Evolutionary conservation across 1,140 invertebrate species (phyloP).

Genomic region (Periplaneta americana): DNA sequence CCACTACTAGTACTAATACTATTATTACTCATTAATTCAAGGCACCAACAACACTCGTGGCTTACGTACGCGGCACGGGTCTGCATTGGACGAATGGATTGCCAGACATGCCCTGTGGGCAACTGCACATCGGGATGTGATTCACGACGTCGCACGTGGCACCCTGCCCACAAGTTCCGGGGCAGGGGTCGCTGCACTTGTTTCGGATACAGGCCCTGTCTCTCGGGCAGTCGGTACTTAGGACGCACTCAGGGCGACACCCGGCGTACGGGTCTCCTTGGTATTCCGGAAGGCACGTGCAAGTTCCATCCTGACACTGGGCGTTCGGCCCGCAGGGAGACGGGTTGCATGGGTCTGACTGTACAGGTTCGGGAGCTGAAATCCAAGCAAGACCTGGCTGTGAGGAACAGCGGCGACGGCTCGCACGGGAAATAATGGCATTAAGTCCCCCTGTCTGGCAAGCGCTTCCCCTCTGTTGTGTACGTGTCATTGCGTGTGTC

Average conservation of each 20-base stretch:
- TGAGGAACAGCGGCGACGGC: not conserved
- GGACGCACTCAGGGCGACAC: constrained; percentile 64
- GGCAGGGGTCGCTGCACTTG: constrained; percentile 66
- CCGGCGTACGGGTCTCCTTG: constrained; percentile 68
- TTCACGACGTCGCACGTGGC: constrained; percentile 67
- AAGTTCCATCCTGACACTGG: constrained; percentile 47
- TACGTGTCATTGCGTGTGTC: not conserved
- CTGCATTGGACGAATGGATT: constrained; percentile 62
- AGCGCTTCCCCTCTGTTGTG: not conserved
- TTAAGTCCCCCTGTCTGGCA: not conserved
- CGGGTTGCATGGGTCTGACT: constrained; percentile 28
- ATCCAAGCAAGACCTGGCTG: constrained; percentile 9
- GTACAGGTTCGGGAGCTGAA: constrained; percentile 22
- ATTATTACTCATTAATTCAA: not conserved
- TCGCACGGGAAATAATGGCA: not conserved
- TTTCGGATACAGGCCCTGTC: constrained; percentile 60
- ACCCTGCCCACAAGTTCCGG: constrained; percentile 64
- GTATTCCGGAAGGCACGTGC: constrained; percentile 64
- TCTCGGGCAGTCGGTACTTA: constrained; percentile 62
- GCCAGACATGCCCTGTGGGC: constrained; percentile 61
- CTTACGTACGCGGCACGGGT: constrained; percentile 14
- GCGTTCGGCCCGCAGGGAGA: constrained; percentile 32
- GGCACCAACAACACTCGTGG: constrained; percentile 24
- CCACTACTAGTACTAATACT: not conserved
- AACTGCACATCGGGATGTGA: constrained; percentile 69